Percentiles rank a stretch among this genome's conserved stretches.
phyloP scores from a whole-genome alignment of 1,140 invertebrate species.

The Drosophila tropicalis region DNA sequence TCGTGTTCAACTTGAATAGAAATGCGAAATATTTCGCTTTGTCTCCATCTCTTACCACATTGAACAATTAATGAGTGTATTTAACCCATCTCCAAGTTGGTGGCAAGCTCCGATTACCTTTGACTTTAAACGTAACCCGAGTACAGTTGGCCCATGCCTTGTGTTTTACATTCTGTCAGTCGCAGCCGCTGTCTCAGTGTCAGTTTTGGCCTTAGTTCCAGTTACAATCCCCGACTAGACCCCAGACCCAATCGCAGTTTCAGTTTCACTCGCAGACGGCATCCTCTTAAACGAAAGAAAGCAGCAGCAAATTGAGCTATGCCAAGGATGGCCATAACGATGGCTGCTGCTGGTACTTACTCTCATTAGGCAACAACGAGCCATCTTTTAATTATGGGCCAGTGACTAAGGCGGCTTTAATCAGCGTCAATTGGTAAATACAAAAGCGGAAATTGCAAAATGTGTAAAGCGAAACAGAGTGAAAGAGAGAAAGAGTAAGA shows the following conservation, averaged over 20 bases:
- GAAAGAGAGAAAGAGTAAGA: background rate
- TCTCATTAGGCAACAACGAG: conserved; percentile 60
- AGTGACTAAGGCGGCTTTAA: conserved; percentile 71
- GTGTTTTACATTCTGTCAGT: background rate
- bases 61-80: conserved; percentile 6
- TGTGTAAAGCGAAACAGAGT: conserved; percentile 29
- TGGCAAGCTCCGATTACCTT: conserved; percentile 42
- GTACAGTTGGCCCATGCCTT: background rate
- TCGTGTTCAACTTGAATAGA: too few species aligned
- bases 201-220: background rate
- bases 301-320: conserved; percentile 11
- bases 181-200: background rate
- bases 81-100: background rate
- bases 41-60: background rate
- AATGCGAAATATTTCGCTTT: too few species aligned
- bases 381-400: conserved; percentile 74
- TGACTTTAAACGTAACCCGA: conserved; percentile 5
- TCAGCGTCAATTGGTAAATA: conserved; percentile 77
- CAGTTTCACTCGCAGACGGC: background rate
- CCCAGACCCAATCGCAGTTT: background rate
- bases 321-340: conserved; percentile 1
- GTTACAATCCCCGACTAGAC: too few species aligned
- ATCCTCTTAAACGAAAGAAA: conserved; percentile 3
- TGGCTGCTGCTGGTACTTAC: conserved; percentile 12
- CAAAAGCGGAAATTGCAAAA: conserved; percentile 74